Conservation (phyloP, 1,140 invertebrate species). For the Drosophila erecta region DNA sequence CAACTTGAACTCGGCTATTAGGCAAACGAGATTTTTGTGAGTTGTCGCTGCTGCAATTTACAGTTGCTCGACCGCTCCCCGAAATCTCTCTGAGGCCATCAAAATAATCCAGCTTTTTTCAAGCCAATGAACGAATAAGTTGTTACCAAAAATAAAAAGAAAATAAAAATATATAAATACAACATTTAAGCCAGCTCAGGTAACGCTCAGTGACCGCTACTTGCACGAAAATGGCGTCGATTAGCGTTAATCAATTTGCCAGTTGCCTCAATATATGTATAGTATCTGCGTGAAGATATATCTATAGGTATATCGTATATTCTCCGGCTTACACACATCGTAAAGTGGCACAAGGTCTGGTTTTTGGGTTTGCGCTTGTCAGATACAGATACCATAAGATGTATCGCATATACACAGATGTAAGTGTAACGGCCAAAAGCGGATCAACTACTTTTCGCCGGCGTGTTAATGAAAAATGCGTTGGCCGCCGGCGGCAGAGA, state of each 20-base stretch:
- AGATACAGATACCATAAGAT: constrained; percentile 50
- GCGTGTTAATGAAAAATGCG: constrained; percentile 74
- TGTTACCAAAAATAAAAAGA: constrained; percentile 31
- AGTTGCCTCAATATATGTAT: constrained; percentile 21
- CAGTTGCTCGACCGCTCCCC: constrained; percentile 61
- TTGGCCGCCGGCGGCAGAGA: constrained; percentile 47
- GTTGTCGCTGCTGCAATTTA: constrained; percentile 55
- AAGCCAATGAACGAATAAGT: constrained; percentile 76
- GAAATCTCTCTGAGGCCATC: constrained; percentile 5
- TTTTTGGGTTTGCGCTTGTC: constrained; percentile 55
- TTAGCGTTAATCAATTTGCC: constrained; percentile 78
- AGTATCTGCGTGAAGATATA: background rate
- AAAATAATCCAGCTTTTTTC: constrained; percentile 32
- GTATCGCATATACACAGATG: constrained; percentile 45
- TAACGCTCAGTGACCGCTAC: constrained; percentile 29
- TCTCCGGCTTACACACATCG: constrained; percentile 57
- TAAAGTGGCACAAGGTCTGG: constrained; percentile 81
- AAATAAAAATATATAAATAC: constrained; percentile 24
- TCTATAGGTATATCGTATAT: constrained; percentile 42
- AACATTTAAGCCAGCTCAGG: constrained; percentile 41
- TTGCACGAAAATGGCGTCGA: constrained; percentile 70
- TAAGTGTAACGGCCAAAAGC: constrained; percentile 67
- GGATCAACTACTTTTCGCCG: constrained; percentile 69
- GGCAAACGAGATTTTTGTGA: constrained; percentile 77
- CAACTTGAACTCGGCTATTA: constrained; percentile 82